A percentile compares a stretch with the other conserved stretches of the same genome.
These are phyloP conservation scores for Chloebia gouldiae DNA, from an alignment of 2,113 vertebrate genomes.

Conservation along the genomic window DNA sequence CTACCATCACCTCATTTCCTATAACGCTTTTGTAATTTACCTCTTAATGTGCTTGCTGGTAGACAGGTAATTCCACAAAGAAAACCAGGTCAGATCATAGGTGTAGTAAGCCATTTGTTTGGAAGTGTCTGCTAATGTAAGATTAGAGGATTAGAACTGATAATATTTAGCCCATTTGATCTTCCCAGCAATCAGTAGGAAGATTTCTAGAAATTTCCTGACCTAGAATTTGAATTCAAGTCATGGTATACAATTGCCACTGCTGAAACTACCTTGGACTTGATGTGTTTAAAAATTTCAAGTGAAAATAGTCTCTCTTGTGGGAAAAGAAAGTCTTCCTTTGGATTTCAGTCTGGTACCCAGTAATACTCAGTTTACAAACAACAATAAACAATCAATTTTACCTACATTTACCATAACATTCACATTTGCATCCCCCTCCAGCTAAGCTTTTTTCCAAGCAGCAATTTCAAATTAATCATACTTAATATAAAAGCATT, in stretches of 20 bases:
- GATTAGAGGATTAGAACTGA: neutral
- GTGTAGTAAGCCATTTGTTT: neutral
- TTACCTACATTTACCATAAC: neutral
- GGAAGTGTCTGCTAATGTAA: neutral
- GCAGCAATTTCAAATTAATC: neutral
- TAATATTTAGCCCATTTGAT: neutral
- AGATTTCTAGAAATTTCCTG: neutral
- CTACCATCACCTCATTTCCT: neutral
- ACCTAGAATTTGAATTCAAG: neutral
- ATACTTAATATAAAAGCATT: neutral
- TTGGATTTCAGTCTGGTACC: neutral
- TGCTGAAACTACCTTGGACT: neutral
- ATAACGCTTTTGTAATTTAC: neutral
- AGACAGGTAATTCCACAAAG: neutral
- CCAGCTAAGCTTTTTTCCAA: neutral
- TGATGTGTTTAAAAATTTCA: neutral
- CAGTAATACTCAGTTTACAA: neutral
- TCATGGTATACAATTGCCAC: neutral
- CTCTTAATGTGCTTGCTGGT: neutral
- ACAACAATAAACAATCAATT: neutral
- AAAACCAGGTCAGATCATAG: neutral
- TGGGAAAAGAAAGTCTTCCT: neutral
- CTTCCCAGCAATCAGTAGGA: neutral
- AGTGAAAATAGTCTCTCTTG: neutral
- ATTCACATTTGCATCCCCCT: neutral